These are phyloP conservation scores for Fringilla coelebs DNA, from an alignment of 2,797 vertebrate species.

Conservation along the genomic window DNA sequence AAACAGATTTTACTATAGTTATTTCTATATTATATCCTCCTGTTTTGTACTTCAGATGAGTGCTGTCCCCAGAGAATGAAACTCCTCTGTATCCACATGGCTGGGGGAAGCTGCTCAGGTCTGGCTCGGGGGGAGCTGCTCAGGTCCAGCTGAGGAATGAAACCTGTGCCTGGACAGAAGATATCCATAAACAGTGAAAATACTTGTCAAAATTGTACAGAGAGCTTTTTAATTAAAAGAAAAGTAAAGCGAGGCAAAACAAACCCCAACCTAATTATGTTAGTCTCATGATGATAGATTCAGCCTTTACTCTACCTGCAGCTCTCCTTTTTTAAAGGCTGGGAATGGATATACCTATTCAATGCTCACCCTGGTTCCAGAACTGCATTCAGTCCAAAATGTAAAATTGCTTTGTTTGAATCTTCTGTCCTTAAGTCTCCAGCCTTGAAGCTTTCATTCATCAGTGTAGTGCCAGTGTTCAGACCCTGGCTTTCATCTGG, in stretches of 20 bases:
- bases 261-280: neutral
- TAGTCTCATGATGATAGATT: neutral
- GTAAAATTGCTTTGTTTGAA: neutral
- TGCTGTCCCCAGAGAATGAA: neutral
- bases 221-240: neutral
- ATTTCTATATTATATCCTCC: neutral
- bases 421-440: neutral
- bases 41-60: neutral
- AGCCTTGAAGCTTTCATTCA: neutral
- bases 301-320: neutral
- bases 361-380: neutral
- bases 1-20: neutral
- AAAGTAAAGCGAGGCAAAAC: neutral
- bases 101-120: neutral
- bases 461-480: neutral
- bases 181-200: neutral
- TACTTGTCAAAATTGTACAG: neutral
- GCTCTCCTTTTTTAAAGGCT: neutral
- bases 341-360: neutral
- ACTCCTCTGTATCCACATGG: fast-evolving
- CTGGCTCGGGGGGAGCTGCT: neutral
- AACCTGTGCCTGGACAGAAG: neutral
- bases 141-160: neutral
- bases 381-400: neutral
- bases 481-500: neutral